Base-by-base conservation (phyloP, 2,113 vertebrate genomes). In the Periophthalmodon schlosseri region DNA sequence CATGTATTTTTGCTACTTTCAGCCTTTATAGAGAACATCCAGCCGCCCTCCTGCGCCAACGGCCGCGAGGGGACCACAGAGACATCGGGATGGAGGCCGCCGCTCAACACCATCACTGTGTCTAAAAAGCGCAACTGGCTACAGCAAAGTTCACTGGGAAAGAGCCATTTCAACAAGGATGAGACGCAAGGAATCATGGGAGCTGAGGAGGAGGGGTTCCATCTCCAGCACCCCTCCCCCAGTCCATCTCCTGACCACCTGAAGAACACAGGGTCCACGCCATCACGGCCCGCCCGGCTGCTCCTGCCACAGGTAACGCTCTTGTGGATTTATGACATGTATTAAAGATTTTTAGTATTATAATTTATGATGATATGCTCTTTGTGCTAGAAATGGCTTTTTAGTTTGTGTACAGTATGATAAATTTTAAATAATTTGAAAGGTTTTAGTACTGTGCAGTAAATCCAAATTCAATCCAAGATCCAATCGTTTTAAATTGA, bases 51-150 rank as follows among this genome's bases (percentile, higher is more conserved):
- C 63, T 91, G 93, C 4, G 75, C 79, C 8, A 87, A 77, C 83
- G 82, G 94, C 84, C 90, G 90, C 73, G 90, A 93, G 91, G 82
- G 90, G 91, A 81, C 82, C 69, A 77, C 69, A 0, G 93, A 92
- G 79, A 82, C 77, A 57, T 66, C 84, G 34, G 89, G 82, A 69
- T 92, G 1, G 91, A 91, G 84, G 76, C 80, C 78, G 0, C 93
- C 92, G 69, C 86, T 89, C 80, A 97, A 95, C 88, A 96, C 91
- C 91, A 99, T 99, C 74, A 99, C 98, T 0, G 98, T 99, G 70
- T 98, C 97, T 49, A 99, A 99, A 91, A 99, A 99, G 80, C 96
- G 96, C 66, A 99, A 96, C 89, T 99, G 98, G 98, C 91, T 99
- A 21, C 96, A 96, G 91, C 98, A 99, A 90, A 98, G 96, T 87